Conservation (phyloP, 2,888 invertebrate genomes). For the Eumerus sabulonum region DNA sequence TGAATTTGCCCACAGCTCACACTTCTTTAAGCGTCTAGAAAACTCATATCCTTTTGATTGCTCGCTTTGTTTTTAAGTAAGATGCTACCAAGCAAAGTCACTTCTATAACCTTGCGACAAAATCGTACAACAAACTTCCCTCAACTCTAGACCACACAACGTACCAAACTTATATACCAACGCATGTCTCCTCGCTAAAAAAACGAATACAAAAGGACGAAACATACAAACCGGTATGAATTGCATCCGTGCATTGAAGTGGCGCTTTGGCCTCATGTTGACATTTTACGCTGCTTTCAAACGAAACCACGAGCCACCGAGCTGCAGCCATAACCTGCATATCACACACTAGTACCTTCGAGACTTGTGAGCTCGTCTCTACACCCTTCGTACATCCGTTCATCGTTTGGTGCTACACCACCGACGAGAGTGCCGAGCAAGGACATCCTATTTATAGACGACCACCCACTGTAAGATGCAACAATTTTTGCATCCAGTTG, state of each 20-base stretch:
- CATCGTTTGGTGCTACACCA: slow-evolving; percentile 39
- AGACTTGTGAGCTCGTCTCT: slow-evolving; percentile 18
- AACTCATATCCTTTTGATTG: too few species aligned
- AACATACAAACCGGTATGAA: too few species aligned
- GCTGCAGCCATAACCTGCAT: neutral
- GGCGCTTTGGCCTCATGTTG: slow-evolving; percentile 11
- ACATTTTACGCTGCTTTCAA: slow-evolving; percentile 17
- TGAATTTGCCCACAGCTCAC: too few species aligned
- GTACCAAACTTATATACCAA: slow-evolving; percentile 1
- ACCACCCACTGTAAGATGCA: slow-evolving; percentile 29
- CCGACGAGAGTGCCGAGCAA: slow-evolving; percentile 43
- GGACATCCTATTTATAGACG: slow-evolving; percentile 54
- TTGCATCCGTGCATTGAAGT: slow-evolving; percentile 9
- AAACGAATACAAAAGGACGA: neutral
- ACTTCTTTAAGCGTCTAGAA: too few species aligned
- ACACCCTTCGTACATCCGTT: slow-evolving; percentile 49
- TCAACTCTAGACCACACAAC: too few species aligned
- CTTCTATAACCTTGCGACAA: too few species aligned
- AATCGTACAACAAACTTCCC: too few species aligned
- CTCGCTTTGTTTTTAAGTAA: too few species aligned
- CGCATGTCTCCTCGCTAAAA: slow-evolving; percentile 3
- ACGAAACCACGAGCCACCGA: slow-evolving; percentile 8
- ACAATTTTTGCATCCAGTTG: slow-evolving; percentile 27
- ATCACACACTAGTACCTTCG: too few species aligned
- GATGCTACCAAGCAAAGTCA: too few species aligned